phyloP scores from a whole-genome alignment of 2,888 invertebrate genomes.

The Lasioglossum leucozonium region DNA sequence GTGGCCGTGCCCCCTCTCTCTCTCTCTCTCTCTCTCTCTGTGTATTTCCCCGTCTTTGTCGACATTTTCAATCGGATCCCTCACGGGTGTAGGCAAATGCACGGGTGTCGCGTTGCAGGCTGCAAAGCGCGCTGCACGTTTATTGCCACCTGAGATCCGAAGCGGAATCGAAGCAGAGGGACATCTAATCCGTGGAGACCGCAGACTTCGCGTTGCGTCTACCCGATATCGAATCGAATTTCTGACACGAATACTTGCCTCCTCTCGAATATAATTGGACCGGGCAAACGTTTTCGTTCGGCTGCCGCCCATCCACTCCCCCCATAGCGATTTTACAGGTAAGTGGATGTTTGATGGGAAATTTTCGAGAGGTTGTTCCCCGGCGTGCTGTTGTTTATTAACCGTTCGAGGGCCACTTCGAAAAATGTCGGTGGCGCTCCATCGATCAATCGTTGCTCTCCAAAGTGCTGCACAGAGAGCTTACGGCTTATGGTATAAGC shows the following conservation, averaged over 20 bases:
- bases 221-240: constrained; percentile 32
- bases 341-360: no score
- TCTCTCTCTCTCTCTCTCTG: neutral
- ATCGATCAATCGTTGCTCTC: no score
- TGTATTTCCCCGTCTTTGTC: constrained; percentile 22
- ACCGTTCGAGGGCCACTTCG: no score
- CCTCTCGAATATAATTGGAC: constrained; percentile 29
- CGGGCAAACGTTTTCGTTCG: neutral
- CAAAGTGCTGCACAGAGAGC: no score
- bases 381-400: no score
- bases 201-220: neutral
- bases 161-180: constrained; percentile 39
- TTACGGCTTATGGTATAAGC: no score
- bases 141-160: constrained; percentile 59
- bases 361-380: no score
- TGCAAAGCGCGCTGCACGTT: constrained; percentile 29
- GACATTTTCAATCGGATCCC: constrained; percentile 59
- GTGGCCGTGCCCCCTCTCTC: no score
- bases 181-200: constrained; percentile 51
- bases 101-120: constrained; percentile 50
- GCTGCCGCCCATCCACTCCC: no score
- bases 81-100: constrained; percentile 40
- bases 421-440: no score
- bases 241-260: constrained; percentile 25
- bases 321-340: no score